Evolutionary conservation across 2,797 vertebrate genomes (phyloP), one percentile per base, ranked within the genome.

Genomic region (Danionella dracula): DNA sequence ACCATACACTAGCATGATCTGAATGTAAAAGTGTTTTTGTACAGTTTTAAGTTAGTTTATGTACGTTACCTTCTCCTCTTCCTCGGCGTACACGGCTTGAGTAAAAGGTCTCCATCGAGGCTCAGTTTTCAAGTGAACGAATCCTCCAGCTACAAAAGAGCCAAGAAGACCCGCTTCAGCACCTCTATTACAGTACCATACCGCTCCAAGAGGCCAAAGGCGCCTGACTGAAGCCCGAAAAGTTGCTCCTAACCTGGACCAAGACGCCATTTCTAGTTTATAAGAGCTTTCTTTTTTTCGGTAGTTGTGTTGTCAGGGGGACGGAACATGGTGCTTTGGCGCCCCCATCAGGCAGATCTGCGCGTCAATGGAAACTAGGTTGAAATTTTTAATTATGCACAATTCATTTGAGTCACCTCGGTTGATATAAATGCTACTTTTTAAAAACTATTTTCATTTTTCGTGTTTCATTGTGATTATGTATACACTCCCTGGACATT

Each of bases 191-290:
- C 55, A 35, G 1, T 71, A 19, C 0, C 68, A 10, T 0, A 48
- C 0, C 1, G 12, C 13, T 6, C 35, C 49, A 8, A 78, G 5
- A 15, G 55, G 27, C 64, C 67, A 76, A 2, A 82, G 68, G 19
- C 59, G 66, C 59, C 53, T 68, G 2, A 74, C 13, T 13, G 68
- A 42, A 20, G 12, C 76, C 53, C 81, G 71, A 34, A 83, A 17
- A 13, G 66, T 58, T n/a, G 63, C 10, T 1, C 72, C 46, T 10
- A 85, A 58, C 67, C 71, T 82, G 8, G 66, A 73, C 84, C 82
- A 87, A 72, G 76, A 76, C 58, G 85, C 81, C 90, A 91, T 87
- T 81, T 12, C 37, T 40, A n/a, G n/a, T n/a, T n/a, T n/a, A n/a
- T n/a, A n/a, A n/a, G n/a, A n/a, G n/a, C 38, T 54, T 16, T 27